Evolutionary conservation across 2,888 invertebrate species (phyloP).

Genomic region (Adelognathus sp.): DNA sequence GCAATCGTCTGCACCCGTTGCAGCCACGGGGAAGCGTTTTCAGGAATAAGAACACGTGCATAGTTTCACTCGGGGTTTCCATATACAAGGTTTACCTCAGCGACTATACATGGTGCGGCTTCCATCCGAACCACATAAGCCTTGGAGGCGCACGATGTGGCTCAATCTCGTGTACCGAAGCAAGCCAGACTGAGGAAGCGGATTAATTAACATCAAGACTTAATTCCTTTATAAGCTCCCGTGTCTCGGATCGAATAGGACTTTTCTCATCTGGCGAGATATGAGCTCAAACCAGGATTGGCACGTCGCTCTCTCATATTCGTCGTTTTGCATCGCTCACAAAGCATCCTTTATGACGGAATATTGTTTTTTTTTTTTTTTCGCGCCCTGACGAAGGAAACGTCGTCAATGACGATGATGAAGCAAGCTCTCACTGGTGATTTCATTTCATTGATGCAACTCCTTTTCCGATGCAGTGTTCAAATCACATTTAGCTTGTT

Average conservation of each 20-base stretch:
- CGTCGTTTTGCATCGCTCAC: too few species aligned
- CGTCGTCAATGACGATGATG: too few species aligned
- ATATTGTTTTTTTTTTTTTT: not conserved
- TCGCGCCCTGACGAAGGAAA: too few species aligned
- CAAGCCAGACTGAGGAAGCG: not conserved
- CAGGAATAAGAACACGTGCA: not conserved
- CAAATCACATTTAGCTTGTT: too few species aligned
- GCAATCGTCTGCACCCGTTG: not conserved
- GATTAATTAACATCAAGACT: slow-evolving; percentile 19
- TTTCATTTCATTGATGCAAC: too few species aligned
- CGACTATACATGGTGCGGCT: not conserved
- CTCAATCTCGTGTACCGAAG: not conserved
- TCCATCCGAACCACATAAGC: not conserved
- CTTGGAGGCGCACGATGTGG: not conserved
- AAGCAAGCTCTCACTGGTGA: too few species aligned
- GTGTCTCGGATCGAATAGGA: too few species aligned
- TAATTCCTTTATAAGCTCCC: not conserved
- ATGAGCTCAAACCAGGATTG: too few species aligned
- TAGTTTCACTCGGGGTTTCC: not conserved
- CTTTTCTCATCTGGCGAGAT: too few species aligned
- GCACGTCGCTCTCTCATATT: too few species aligned
- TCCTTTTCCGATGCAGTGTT: too few species aligned
- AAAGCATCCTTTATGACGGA: too few species aligned
- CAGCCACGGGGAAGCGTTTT: not conserved
- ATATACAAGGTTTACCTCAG: not conserved